Conservation (phyloP, 2,113 vertebrate genomes). For the Sylvietta virens region DNA sequence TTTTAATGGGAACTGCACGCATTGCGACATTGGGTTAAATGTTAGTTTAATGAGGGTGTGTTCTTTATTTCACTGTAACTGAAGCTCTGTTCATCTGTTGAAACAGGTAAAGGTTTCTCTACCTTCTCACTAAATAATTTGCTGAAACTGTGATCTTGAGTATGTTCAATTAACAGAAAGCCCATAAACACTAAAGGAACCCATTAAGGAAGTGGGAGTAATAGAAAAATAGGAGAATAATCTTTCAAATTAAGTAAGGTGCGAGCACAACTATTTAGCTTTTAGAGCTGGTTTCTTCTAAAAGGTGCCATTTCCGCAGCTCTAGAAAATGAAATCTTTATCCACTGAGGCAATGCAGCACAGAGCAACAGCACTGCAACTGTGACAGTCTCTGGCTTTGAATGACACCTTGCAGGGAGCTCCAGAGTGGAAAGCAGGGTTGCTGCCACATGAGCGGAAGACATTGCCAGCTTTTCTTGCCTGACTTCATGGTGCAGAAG, state of each 20-base stretch:
- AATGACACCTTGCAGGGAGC: not conserved
- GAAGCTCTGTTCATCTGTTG: not conserved
- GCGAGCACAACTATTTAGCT: not conserved
- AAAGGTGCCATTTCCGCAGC: not conserved
- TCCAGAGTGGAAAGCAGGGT: not conserved
- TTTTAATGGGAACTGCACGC: constrained; percentile 29
- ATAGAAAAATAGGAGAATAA: not conserved
- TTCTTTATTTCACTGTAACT: constrained; percentile 44
- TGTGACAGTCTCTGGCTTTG: not conserved
- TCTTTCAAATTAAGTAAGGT: not conserved
- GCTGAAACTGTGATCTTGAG: constrained; percentile 16
- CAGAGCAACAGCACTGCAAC: not conserved
- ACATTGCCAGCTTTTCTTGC: not conserved
- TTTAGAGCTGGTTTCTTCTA: not conserved
- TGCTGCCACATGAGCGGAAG: not conserved
- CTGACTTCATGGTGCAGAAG: not conserved
- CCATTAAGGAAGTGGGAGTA: not conserved
- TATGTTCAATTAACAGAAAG: constrained; percentile 22
- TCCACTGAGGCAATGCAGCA: not conserved
- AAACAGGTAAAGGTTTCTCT: not conserved
- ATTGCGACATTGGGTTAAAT: constrained; percentile 47
- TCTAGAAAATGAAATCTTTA: not conserved
- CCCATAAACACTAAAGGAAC: not conserved
- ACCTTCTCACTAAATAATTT: constrained; percentile 20
- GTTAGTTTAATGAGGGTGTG: constrained; percentile 38